Base-by-base conservation (phyloP, 2,113 vertebrate species). In the Aramus guarauna region DNA sequence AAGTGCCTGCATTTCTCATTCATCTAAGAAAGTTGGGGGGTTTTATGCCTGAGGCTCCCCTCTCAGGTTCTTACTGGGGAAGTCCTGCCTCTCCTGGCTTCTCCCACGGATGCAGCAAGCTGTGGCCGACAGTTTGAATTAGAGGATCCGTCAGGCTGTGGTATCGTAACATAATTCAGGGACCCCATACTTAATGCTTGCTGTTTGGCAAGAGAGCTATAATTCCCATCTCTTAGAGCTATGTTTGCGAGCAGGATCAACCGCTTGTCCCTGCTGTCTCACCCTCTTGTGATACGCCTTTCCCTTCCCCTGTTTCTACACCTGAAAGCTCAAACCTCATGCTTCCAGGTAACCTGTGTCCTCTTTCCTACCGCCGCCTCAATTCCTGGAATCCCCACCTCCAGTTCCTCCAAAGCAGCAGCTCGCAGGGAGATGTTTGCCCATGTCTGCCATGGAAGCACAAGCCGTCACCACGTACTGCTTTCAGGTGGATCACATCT, bases 401-500 rank as follows among this genome's bases (percentile, higher is more conserved):
- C 53, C 60, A 34, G 19, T 48, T 74, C 21, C 48, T 58, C 45
- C 55, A 45, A 18, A 84, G 77, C 76, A 80, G 68, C 68, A 26
- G 63, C 79, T 75, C 3, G 0, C 26, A 5, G 66, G 30, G 50
- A 59, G 52, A n/a, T 72, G 36, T 9, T 86, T 60, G 20, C 50
- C 73, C 11, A 2, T 9, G 5, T 47, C 36, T 77, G 14, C 55
- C 48, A 12, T 15, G 14, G 39, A 59, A 62, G 53, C 48, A 23
- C 34, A 29, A 78, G 22, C 18, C 12, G 1, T 52, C 77, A 43
- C 32, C 59, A 39, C 0, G 0, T 36, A 24, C 41, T n/a, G 34
- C 56, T 58, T 71, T 26, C 71, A 45, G 2, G 29, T 16, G 20
- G 73, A 36, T 47, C 41, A 22, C 36, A 11, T 62, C 41, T 83